phyloP scores from a whole-genome alignment of 1,140 invertebrate species.

The Acromyrmex charruanus region DNA sequence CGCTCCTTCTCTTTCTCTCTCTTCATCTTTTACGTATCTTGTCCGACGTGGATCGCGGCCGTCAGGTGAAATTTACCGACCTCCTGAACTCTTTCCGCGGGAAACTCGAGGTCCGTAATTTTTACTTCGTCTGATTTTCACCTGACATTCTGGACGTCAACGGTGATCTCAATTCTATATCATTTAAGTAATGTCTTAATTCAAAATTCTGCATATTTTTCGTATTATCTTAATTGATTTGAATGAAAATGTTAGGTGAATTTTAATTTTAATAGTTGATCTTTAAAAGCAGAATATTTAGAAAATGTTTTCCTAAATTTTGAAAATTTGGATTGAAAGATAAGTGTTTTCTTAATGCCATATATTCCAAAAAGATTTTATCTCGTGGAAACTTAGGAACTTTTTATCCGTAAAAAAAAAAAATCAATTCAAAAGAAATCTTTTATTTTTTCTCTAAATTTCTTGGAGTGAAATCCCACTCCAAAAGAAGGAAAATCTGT shows the following conservation, averaged over 20 bases:
- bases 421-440: background rate
- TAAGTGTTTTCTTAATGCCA: background rate
- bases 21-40: conserved; percentile 3
- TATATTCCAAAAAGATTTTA: background rate
- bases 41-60: conserved; percentile 9
- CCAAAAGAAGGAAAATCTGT: too few species aligned
- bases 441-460: background rate
- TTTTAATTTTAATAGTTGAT: conserved; percentile 3
- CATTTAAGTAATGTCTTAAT: background rate
- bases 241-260: background rate
- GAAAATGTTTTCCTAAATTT: background rate
- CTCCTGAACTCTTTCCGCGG: conserved; percentile 77
- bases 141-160: background rate
- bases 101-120: conserved; percentile 53
- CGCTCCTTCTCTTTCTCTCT: background rate
- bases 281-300: background rate
- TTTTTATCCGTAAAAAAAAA: background rate
- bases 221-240: too few species aligned
- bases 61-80: conserved; percentile 76
- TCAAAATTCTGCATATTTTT: background rate
- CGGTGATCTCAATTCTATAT: background rate
- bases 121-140: conserved; percentile 34
- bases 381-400: background rate
- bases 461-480: too few species aligned
- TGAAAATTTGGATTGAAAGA: background rate